phyloP scores from a whole-genome alignment of 2,888 invertebrate genomes.

The Encarsia formosa region DNA sequence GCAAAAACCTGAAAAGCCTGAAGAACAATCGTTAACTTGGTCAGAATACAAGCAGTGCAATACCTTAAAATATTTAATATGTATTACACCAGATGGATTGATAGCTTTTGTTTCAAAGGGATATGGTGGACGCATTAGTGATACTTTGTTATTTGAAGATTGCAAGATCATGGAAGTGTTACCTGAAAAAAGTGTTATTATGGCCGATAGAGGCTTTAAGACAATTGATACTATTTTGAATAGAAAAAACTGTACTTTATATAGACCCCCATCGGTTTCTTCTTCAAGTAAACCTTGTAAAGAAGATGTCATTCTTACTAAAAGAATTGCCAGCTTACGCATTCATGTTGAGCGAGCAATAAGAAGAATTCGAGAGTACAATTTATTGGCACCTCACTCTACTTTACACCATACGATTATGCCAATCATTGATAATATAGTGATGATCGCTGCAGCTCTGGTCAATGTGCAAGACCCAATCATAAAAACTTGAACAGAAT shows the following conservation, averaged over 20 bases:
- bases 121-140: constrained; percentile 10
- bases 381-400: constrained; percentile 18
- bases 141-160: constrained; percentile 3
- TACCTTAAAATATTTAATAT: constrained; percentile 18
- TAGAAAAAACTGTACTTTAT: constrained; percentile 10
- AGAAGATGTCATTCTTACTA: constrained; percentile 29
- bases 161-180: constrained; percentile 5
- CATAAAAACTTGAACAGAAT: no score
- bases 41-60: constrained; percentile 22
- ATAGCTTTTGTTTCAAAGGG: constrained; percentile 10
- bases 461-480: neutral
- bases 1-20: constrained; percentile 3
- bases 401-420: no score
- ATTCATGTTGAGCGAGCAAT: constrained; percentile 40
- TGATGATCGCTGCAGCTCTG: no score
- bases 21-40: constrained; percentile 13
- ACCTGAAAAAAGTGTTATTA: constrained; percentile 8
- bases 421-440: no score
- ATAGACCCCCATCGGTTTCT: constrained; percentile 17
- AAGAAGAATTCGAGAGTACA: constrained; percentile 22
- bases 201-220: constrained; percentile 27
- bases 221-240: constrained; percentile 13
- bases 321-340: constrained; percentile 35
- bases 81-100: constrained; percentile 1
- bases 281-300: constrained; percentile 17